Conservation (phyloP, 2,888 invertebrate species). For the Drosophila heteroneura region DNA sequence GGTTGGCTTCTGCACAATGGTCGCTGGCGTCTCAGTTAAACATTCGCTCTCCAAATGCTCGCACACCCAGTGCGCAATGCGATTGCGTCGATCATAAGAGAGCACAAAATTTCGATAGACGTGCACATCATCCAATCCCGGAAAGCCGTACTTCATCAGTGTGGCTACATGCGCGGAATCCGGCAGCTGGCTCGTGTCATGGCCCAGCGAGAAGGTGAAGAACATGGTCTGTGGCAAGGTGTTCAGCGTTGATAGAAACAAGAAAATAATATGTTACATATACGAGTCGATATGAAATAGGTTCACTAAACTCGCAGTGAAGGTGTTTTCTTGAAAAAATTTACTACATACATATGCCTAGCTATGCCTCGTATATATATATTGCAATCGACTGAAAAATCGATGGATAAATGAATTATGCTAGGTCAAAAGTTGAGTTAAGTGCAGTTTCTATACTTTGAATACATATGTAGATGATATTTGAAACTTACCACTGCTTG, state of each 20-base stretch:
- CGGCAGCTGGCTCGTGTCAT: conserved; percentile 5
- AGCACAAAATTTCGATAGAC: conserved; percentile 95
- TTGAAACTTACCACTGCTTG: conserved; percentile 33
- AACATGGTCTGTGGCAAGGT: conserved; percentile 39
- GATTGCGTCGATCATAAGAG: conserved; percentile 94
- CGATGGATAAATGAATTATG: background rate
- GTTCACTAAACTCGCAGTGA: too few species aligned
- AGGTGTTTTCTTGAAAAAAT: background rate
- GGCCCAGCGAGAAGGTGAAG: conserved; percentile 49
- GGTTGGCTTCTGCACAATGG: conserved; percentile 4
- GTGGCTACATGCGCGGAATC: conserved; percentile 86
- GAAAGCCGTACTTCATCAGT: conserved; percentile 97
- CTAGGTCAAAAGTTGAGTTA: background rate
- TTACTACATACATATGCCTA: background rate
- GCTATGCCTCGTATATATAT: background rate
- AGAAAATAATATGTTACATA: background rate
- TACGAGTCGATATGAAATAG: background rate
- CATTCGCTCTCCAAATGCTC: conserved; percentile 88
- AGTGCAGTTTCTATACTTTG: background rate
- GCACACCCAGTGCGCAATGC: conserved; percentile 97
- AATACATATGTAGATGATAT: background rate
- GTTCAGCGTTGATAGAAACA: background rate
- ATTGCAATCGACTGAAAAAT: background rate
- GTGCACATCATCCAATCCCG: conserved; percentile 93
- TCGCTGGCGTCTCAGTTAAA: conserved; percentile 86